Evolutionary conservation across 35 echinoderm and acorn worm genomes (phyloP), one percentile per base, ranked within the genome.

Genomic region (Heliocidaris tuberculata): DNA sequence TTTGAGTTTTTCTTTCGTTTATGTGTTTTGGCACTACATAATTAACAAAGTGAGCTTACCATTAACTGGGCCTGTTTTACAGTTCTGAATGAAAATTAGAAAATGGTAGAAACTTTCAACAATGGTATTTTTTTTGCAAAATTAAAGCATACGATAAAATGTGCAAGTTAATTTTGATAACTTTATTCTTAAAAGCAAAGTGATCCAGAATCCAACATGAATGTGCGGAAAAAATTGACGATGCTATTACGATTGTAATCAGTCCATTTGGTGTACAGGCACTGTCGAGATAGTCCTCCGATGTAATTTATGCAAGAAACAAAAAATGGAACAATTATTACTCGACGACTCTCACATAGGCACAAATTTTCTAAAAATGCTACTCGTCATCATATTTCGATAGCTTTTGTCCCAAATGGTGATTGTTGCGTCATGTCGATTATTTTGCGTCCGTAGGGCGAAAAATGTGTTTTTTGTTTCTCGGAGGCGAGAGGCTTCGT

Each of bases 391-490:
- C 65, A 78, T 78, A n/a, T 78, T 78, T 78, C 65, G 65, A 78
- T 78, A 78, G 65, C 65, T 78, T 78, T 78, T 78, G 65, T 78
- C 21, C 65, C 21, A 78, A 78, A n/a, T 78, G 65, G 21, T 78
- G 65, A n/a, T 78, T 19, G 65, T 78, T n/a, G 27, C 65, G 65
- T 78, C 65, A 78, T 78, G 65, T 19, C 65, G 7, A 42, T 78
- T 78, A 78, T 19, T n/a, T 21, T 78, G 27, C 65, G 65, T 78
- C 65, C 65, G 65, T 78, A 19, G 65, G 65, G 65, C 65, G 65
- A 24, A 78, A 78, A 78, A 78, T 78, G 65, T 78, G 65, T 24
- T 78, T 78, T 78, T 78, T 78, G 65, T 78, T 78, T n/a, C 65
- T 78, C 65, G 8, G 65, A 78, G 19, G 21, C 19, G 21, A 78